Base-by-base conservation (phyloP, 2,888 invertebrate species). In the Caradrina kadenii region DNA sequence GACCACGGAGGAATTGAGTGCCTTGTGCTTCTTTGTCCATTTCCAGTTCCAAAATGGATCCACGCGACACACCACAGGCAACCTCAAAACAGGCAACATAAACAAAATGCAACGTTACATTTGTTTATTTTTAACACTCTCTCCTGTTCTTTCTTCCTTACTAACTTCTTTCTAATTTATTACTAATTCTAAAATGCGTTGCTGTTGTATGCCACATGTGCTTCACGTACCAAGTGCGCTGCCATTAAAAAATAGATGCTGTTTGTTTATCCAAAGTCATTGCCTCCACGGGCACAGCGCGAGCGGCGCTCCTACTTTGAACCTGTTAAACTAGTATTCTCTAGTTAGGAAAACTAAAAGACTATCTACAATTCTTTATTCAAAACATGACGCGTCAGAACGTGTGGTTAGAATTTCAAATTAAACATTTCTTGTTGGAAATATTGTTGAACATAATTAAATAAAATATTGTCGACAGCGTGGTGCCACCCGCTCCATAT, bases 381-480 rank as follows among this genome's bases (percentile, higher is more conserved):
- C 22, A 67, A 5, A 55, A 61, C 26, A 62, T 73, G 68, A 58
- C 45, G 31, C 26, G 31, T 22, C 42, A 21, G 21, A 7, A 63
- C 63, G 21, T 59, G 45, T 69, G 54, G 58, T 17, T 45, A 26
- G 58, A 69, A 63, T 69, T 11, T 45, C 53, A 50, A 8, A 17
- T 58, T 22, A 15, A 59, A 49, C 61, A 58, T 68, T 53, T 35
- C 60, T 63, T 31, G 15, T 48, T 26, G 10, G 19, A n/a, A 42
- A 21, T 49, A 31, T 31, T 31, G 31, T 31, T 31, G 31, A 6
- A 31, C 31, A 31, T 31, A 5, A 31, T 31, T 31, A 6, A 31
- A 31, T 31, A 31, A 19, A 31, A 39, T 39, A 39, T 11, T 39
- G 2, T 11, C 10, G 11, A 39, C 39, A 11, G 39, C 39, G 11